Evolutionary conservation across 1,140 invertebrate species (phyloP), one percentile per base, ranked within the genome.

Genomic region (Monochamus saltuarius): DNA sequence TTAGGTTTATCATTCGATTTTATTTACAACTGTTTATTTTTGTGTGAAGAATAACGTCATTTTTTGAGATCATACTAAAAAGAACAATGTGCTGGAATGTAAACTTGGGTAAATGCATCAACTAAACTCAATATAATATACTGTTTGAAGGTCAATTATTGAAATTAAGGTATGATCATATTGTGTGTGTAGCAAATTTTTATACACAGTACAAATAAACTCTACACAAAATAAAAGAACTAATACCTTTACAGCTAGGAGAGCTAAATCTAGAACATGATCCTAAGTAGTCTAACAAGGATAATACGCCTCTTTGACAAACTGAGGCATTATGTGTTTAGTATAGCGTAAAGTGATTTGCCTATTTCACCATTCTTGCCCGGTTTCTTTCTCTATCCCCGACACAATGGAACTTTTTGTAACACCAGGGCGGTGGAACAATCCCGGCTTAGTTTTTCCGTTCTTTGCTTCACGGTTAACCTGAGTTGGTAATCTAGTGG

Each of bases 291-390:
- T 45, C 53, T 56, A 56, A 56, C 53, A 56, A 61, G 59, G 46
- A 61, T 56, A 54, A 42, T 45, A 61, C 37, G 43, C 49, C 59
- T 38, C 49, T 49, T 39, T 61, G 40, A 53, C 17, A 35, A 56
- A 29, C 42, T 45, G 29, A 53, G 40, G 29, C 54, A 52, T 61
- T 58, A 65, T 36, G 52, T 61, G 63, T 50, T 57, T 59, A 65
- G 58, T 60, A 59, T 55, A 65, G 50, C 66, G 64, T 65, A 61
- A 65, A 65, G 50, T 65, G 56, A 68, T 68, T 65, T 68, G 57
- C 60, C 63, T 68, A 68, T 68, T 68, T 56, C 56, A 45, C 53
- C 54, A 37, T 60, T 61, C 62, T 67, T n/a, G n/a, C 46, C 39
- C 9, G 38, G 51, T 46, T 61, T 65, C 59, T 50, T 60, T 40